These are phyloP conservation scores for Fragum whitleyi DNA, from an alignment of 2,888 invertebrate species.

Conservation along the genomic window DNA sequence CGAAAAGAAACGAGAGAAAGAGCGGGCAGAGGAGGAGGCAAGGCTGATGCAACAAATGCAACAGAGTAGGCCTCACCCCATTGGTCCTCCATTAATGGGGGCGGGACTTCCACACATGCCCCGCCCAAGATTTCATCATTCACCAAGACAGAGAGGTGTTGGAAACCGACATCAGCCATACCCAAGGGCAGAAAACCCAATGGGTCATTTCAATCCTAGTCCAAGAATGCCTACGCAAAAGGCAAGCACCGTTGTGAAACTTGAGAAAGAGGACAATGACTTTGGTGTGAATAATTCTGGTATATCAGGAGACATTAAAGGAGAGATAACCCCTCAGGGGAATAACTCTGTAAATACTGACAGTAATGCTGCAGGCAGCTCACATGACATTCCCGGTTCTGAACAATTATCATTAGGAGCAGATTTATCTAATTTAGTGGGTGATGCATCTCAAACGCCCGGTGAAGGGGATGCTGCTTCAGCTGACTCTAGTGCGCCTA, in stretches of 20 bases:
- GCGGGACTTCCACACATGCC: background rate
- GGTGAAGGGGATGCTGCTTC: background rate
- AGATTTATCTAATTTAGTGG: background rate
- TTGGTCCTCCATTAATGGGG: background rate
- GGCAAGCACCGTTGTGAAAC: background rate
- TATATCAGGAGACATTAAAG: background rate
- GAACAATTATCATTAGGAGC: background rate
- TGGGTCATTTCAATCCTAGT: background rate
- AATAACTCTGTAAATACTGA: background rate
- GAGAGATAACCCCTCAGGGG: background rate
- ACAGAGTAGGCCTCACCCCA: background rate
- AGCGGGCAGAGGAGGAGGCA: background rate
- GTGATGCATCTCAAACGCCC: background rate
- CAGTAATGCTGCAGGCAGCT: background rate
- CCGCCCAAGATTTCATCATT: background rate
- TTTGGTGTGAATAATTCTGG: background rate
- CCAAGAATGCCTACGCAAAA: background rate
- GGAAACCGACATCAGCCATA: conserved; percentile 3
- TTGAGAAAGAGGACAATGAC: background rate
- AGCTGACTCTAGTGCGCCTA: background rate
- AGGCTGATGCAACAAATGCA: conserved; percentile 1
- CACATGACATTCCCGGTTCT: background rate
- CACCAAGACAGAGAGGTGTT: background rate
- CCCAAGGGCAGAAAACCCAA: background rate
- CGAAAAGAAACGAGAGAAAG: conserved; percentile 3